Evolutionary conservation across 64 coral and sea anemone species (phyloP).

Genomic region (Stichodactyla mertensii): DNA sequence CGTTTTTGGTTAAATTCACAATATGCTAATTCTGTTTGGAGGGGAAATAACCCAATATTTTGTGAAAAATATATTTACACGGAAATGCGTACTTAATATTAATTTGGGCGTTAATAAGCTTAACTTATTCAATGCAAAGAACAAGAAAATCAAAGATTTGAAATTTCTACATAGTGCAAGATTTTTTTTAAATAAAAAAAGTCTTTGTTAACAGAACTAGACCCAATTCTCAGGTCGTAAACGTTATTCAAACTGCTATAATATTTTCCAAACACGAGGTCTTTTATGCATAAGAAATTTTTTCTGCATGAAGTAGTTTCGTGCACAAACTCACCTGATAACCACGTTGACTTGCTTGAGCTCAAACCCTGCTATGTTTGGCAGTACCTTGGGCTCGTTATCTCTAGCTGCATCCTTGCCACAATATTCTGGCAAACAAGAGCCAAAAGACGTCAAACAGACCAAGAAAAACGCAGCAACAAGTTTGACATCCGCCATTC

Average conservation of each 20-base stretch:
- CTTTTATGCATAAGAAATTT: background rate
- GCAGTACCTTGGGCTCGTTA: background rate
- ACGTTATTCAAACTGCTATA: background rate
- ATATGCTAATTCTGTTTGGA: too few species aligned
- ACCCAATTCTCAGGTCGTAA: background rate
- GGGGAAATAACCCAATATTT: too few species aligned
- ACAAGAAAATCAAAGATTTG: too few species aligned
- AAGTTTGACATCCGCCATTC: background rate
- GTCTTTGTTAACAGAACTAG: too few species aligned
- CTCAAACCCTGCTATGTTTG: constrained; percentile 13
- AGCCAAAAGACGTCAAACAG: background rate
- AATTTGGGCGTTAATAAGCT: too few species aligned
- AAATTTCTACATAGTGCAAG: too few species aligned
- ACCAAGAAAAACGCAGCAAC: background rate
- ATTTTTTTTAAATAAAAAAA: too few species aligned
- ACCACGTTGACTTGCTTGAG: constrained; percentile 49
- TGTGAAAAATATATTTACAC: too few species aligned
- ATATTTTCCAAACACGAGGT: background rate
- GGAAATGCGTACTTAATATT: too few species aligned
- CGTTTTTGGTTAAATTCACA: too few species aligned
- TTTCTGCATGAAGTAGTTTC: background rate
- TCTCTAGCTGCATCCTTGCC: constrained; percentile 19
- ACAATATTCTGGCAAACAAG: constrained; percentile 45
- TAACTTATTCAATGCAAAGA: too few species aligned
- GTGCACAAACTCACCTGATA: constrained; percentile 26